A percentile compares a stretch with the other conserved stretches of the same genome.
These are phyloP conservation scores for Rhogogaster chlorosoma DNA, from an alignment of 2,888 invertebrate genomes.

Conservation along the genomic window DNA sequence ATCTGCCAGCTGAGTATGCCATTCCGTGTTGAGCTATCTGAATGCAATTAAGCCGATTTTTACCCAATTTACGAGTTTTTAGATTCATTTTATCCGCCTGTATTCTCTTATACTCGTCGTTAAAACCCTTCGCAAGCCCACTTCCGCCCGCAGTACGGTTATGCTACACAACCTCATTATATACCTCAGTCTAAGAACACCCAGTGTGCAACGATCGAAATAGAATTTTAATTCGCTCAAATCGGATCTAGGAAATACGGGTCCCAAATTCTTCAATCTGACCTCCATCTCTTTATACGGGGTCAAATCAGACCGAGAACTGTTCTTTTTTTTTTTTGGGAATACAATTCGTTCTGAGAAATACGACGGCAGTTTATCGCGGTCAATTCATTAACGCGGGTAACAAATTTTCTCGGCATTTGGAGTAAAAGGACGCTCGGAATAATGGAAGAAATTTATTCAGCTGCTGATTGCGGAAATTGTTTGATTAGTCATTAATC, in stretches of 20 bases:
- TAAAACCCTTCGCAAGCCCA: not conserved
- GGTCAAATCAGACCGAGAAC: not conserved
- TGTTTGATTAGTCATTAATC: not conserved
- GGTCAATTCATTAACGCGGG: too few species aligned
- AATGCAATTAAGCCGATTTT: not conserved
- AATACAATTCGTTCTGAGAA: too few species aligned
- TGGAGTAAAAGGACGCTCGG: too few species aligned
- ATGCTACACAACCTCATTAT: not conserved
- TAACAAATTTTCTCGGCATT: too few species aligned
- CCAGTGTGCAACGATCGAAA: not conserved
- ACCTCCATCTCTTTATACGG: not conserved
- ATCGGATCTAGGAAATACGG: conserved; percentile 1
- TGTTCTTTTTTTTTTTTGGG: too few species aligned
- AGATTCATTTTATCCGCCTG: not conserved
- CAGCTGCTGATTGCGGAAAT: not conserved
- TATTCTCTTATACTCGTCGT: not conserved
- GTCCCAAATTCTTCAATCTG: conserved; percentile 1
- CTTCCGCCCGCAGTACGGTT: not conserved
- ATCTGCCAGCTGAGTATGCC: conserved; percentile 26
- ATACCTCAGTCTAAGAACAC: not conserved
- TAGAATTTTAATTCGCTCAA: conserved; percentile 43
- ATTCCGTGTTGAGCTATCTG: not conserved
- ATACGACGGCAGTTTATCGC: too few species aligned
- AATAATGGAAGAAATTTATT: too few species aligned
- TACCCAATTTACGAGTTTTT: not conserved